Evolutionary conservation across 2,113 vertebrate genomes (phyloP).

Genomic region (Pterocles gutturalis): DNA sequence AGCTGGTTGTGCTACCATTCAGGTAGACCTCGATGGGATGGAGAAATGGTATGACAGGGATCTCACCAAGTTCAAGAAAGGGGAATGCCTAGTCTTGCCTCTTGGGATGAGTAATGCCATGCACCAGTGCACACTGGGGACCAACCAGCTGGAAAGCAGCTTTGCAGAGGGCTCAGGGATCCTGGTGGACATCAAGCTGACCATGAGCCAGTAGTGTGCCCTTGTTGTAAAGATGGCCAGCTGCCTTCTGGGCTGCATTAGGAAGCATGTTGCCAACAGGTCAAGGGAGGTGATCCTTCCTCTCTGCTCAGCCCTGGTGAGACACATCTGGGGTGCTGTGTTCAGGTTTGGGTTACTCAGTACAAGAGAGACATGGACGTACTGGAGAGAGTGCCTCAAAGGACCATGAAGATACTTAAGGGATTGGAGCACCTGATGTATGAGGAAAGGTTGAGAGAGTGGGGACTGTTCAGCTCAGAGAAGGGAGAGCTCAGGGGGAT

Average conservation of each 20-base stretch:
- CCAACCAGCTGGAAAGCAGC: not conserved
- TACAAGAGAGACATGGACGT: not conserved
- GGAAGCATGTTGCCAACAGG: no score
- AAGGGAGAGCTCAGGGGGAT: not conserved
- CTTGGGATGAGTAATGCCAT: not conserved
- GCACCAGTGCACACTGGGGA: not conserved
- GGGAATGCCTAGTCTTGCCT: not conserved
- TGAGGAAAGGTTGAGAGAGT: not conserved
- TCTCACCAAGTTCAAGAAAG: not conserved
- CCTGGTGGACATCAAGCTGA: no score
- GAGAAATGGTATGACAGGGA: not conserved
- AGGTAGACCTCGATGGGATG: not conserved
- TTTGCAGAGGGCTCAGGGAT: not conserved
- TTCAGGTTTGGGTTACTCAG: not conserved
- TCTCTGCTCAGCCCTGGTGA: not conserved
- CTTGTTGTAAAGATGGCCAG: no score
- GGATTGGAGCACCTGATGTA: not conserved
- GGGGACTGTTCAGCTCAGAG: not conserved
- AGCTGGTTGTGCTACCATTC: not conserved
- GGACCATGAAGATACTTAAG: not conserved
- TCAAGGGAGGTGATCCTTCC: not conserved
- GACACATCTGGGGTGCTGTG: not conserved
- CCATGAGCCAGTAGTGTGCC: no score
- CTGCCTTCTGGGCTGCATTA: no score
- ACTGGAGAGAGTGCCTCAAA: not conserved